Conservation (phyloP, 1,140 invertebrate species). For the Pogonus chalceus region DNA sequence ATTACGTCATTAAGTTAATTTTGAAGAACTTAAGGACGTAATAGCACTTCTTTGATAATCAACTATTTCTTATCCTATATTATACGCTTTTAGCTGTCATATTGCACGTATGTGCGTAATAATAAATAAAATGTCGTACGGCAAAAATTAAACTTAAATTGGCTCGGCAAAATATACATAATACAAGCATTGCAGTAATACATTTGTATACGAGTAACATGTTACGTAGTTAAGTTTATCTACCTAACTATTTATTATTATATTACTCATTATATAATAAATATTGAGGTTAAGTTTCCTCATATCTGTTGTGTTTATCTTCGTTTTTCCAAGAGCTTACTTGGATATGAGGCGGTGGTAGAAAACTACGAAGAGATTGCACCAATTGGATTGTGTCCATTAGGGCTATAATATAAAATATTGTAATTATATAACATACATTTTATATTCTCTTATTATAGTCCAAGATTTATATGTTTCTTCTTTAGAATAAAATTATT, state of each 20-base stretch:
- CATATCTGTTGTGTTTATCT: constrained; percentile 60
- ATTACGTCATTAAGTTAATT: too few relatives aligned
- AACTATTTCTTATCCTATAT: too few relatives aligned
- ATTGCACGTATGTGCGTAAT: background rate
- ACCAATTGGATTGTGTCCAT: constrained; percentile 77
- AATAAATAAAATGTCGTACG: background rate
- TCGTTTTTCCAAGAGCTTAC: constrained; percentile 82
- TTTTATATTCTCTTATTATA: too few relatives aligned
- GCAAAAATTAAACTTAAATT: background rate
- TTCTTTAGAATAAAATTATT: too few relatives aligned
- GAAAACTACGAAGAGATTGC: constrained; percentile 68
- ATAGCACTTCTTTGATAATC: too few relatives aligned
- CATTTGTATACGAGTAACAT: constrained; percentile 3
- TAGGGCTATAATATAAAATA: constrained; percentile 47
- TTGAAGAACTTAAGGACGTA: too few relatives aligned
- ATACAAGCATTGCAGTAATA: too few relatives aligned
- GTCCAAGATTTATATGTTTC: too few relatives aligned
- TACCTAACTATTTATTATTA: background rate
- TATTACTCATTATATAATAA: background rate
- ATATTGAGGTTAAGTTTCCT: constrained; percentile 26
- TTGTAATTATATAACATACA: too few relatives aligned
- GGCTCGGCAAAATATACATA: constrained; percentile 1
- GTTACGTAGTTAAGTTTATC: background rate
- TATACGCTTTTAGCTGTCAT: background rate
- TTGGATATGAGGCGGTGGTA: constrained; percentile 75